Evolutionary conservation across 2,888 invertebrate species (phyloP).

Genomic region (Aleiodes alternator): DNA sequence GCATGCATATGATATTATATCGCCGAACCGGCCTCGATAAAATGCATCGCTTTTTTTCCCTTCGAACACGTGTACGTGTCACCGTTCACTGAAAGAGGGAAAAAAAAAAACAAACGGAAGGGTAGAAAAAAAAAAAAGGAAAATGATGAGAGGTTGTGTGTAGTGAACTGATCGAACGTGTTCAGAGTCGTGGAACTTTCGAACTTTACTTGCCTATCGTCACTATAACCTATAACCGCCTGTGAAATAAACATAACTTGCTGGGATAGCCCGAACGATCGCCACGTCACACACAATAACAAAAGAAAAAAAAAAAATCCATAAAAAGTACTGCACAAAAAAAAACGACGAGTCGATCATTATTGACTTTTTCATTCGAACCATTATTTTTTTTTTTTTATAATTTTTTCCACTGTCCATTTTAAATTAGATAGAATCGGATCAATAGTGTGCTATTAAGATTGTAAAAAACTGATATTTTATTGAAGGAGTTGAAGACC

Average conservation of each 20-base stretch:
- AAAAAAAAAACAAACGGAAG: too few relatives aligned
- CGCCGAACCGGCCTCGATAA: conserved; percentile 35
- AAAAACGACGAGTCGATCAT: conserved; percentile 60
- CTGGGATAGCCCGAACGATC: conserved; percentile 56
- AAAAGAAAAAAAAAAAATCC: conserved; percentile 65
- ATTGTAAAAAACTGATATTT: not conserved
- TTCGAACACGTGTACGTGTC: conserved; percentile 47
- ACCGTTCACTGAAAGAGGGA: not conserved
- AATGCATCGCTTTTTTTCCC: conserved; percentile 34
- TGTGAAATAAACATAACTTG: conserved; percentile 71
- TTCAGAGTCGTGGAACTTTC: conserved; percentile 48
- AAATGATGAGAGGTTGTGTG: not conserved
- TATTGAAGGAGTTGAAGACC: not conserved
- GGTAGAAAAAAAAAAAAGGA: not conserved
- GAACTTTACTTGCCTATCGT: conserved; percentile 49
- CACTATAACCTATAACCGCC: conserved; percentile 61
- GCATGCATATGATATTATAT: conserved; percentile 18
- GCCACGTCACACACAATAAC: conserved; percentile 69
- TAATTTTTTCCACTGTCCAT: conserved; percentile 8
- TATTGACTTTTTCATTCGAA: conserved; percentile 31
- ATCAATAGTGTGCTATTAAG: not conserved
- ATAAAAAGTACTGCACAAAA: conserved; percentile 62
- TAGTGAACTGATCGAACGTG: conserved; percentile 46
- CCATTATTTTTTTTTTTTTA: conserved; percentile 7
- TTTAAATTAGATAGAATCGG: not conserved